Percentiles rank a stretch among this genome's conserved stretches.
Conservation (phyloP, 2,113 vertebrate species). For the Corythoichthys intestinalis region DNA sequence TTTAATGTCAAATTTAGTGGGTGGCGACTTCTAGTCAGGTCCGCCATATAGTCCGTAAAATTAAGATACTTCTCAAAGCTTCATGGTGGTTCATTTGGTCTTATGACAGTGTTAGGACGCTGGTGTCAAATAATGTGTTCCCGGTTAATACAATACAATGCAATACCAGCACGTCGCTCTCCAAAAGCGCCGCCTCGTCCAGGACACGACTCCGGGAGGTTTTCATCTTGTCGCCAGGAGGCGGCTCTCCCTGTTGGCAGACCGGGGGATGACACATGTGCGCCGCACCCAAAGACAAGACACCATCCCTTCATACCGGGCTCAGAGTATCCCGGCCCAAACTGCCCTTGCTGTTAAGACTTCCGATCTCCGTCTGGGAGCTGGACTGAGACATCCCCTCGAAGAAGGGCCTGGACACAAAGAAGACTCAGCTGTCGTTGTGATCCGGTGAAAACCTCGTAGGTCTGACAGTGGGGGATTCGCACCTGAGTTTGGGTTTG, state of each 20-base stretch:
- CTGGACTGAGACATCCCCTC: slow-evolving; percentile 94
- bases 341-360: slow-evolving; percentile 89
- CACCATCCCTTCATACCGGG: slow-evolving; percentile 60
- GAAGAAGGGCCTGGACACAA: slow-evolving; percentile 81
- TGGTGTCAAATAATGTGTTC: too few species aligned
- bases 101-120: too few species aligned
- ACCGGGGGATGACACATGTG: not conserved
- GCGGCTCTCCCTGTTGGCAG: slow-evolving; percentile 72
- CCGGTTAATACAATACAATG: too few species aligned
- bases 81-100: too few species aligned
- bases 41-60: too few species aligned
- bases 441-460: too few species aligned
- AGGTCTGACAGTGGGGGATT: not conserved
- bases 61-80: too few species aligned
- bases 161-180: slow-evolving; percentile 76
- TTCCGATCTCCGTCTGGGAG: slow-evolving; percentile 91
- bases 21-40: too few species aligned
- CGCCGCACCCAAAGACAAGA: not conserved
- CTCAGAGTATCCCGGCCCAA: slow-evolving; percentile 80
- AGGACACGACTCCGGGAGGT: slow-evolving; percentile 78
- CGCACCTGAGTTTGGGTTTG: slow-evolving; percentile 85
- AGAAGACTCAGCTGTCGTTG: not conserved
- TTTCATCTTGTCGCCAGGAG: slow-evolving; percentile 78
- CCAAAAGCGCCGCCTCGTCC: slow-evolving; percentile 76
- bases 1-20: too few species aligned